Conservation (phyloP, 2,888 invertebrate genomes). For the Helicoverpa assulta region DNA sequence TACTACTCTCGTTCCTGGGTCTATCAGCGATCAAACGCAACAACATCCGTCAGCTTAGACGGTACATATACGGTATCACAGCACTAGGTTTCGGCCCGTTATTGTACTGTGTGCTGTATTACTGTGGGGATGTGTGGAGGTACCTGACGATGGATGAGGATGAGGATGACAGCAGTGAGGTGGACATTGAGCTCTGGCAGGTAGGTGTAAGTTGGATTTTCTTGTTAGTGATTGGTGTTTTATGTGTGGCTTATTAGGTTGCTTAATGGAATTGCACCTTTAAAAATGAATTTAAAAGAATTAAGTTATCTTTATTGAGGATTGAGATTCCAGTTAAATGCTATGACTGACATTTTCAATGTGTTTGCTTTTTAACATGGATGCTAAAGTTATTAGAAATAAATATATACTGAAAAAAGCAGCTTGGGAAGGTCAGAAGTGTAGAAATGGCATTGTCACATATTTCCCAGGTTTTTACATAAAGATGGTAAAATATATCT, state of each 20-base stretch:
- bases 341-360: too few species aligned
- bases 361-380: too few species aligned
- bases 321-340: too few species aligned
- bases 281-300: too few species aligned
- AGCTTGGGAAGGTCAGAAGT: too few species aligned
- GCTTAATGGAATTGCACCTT: background rate
- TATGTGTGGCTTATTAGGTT: background rate
- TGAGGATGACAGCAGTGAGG: conserved; percentile 88
- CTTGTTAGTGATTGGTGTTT: conserved; percentile 8
- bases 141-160: conserved; percentile 91
- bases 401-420: too few species aligned
- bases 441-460: too few species aligned
- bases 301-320: too few species aligned
- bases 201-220: conserved; percentile 82
- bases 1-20: conserved; percentile 95
- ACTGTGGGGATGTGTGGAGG: conserved; percentile 95
- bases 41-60: conserved; percentile 93
- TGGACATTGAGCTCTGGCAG: conserved; percentile 95
- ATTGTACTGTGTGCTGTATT: conserved; percentile 94
- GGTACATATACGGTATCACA: conserved; percentile 94
- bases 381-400: too few species aligned
- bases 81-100: conserved; percentile 94
- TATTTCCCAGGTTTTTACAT: too few species aligned
- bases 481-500: too few species aligned
- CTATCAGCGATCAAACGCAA: conserved; percentile 96